Conservation (phyloP, 2,888 invertebrate species). For the Chloroclysta siterata region DNA sequence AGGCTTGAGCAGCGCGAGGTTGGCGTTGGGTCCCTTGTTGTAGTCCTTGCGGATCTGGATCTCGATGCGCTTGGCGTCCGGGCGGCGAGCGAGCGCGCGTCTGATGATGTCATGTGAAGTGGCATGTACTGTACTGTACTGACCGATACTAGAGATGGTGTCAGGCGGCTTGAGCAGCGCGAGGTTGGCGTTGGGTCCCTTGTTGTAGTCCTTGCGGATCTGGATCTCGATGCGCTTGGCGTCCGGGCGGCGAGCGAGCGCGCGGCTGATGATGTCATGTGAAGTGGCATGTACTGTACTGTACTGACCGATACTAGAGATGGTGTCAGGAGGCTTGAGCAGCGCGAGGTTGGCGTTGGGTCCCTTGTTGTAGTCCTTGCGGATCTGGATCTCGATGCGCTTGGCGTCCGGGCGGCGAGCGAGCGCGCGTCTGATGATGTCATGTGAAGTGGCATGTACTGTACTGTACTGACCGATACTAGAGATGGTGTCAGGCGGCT, state of each 20-base stretch:
- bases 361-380: conserved; percentile 76
- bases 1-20: conserved; percentile 43
- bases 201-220: conserved; percentile 76
- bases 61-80: no score
- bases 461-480: conserved; percentile 31
- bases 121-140: no score
- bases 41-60: no score
- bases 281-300: no score
- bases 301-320: conserved; percentile 33
- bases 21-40: conserved; percentile 45
- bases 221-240: conserved; percentile 75
- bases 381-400: conserved; percentile 76
- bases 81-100: no score
- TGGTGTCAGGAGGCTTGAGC: conserved; percentile 44
- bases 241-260: conserved; percentile 50
- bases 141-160: conserved; percentile 46
- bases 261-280: no score
- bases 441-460: no score
- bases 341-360: conserved; percentile 43
- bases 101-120: no score
- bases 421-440: no score
- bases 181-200: conserved; percentile 52
- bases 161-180: conserved; percentile 45
- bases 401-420: conserved; percentile 54
- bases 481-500: conserved; percentile 42